Evolutionary conservation across 2,888 invertebrate genomes (phyloP), one percentile per base, ranked within the genome.

Genomic region (Ecdyonurus torrentis): DNA sequence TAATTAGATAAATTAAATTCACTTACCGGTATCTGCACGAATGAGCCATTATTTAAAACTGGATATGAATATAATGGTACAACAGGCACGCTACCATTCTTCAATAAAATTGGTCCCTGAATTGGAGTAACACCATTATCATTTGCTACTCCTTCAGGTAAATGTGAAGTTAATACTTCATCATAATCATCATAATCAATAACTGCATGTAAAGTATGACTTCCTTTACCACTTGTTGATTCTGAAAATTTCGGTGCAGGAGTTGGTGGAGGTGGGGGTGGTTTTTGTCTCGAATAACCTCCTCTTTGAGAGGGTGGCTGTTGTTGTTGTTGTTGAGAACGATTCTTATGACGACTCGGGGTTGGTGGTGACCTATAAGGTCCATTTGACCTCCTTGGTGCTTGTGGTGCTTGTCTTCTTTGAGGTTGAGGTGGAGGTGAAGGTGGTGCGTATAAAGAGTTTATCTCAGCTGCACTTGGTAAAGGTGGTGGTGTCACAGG

Each of bases 1-100:
- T n/a, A n/a, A n/a, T n/a, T n/a, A n/a, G n/a, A n/a, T n/a, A n/a
- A n/a, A n/a, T n/a, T n/a, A 37, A 37, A 10, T 37, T 37, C 37
- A 83, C 89, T 89, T 77, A 91, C 91, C 78, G 91, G 91, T 79
- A 91, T 91, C 79, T 91, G 91, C 69, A 91, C 85, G 74, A 89
- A 86, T 59, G 87, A 84, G 67, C 91, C 91, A 76, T 91, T 91
- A 76, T 89, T 89, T 70, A 89, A 78, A 68, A 87, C 86, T 60
- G 87, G 86, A 65, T 91, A 91, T 61, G 91, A 87, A 69, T 89
- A 91, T 58, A 91, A 78, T 23, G 91, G 91, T 66, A 91, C 90
- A 3, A 91, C 91, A 59, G 91, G 91, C 61, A 91, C 89, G 58
- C 85, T 83, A 64, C 90, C 90, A 74, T 91, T 91, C 75, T 88